Conservation (phyloP, 2,113 vertebrate genomes). For the Callopanchax toddi region DNA sequence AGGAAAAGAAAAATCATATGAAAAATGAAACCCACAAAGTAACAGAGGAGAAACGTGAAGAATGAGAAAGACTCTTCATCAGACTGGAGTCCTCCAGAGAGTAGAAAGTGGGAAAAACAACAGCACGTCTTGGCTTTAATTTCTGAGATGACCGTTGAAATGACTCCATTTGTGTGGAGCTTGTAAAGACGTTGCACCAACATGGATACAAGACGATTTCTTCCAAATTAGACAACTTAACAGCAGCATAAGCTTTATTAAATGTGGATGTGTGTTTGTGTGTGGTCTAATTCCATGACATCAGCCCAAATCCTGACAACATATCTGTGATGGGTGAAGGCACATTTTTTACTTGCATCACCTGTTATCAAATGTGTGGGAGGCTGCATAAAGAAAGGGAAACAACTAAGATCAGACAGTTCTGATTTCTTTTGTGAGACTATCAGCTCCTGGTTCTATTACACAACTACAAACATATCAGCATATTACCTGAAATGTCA, state of each 20-base stretch:
- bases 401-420: not conserved
- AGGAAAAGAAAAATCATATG: slow-evolving; percentile 17
- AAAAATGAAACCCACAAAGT: slow-evolving; percentile 10
- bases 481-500: too few species aligned
- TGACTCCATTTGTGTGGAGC: slow-evolving; percentile 45
- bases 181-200: slow-evolving; percentile 13
- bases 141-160: slow-evolving; percentile 32
- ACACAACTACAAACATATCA: too few species aligned
- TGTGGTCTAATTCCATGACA: slow-evolving; percentile 4
- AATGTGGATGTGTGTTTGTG: not conserved
- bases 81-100: not conserved
- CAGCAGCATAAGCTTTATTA: too few species aligned
- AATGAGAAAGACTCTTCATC: slow-evolving; percentile 4
- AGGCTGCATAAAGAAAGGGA: slow-evolving; percentile 3
- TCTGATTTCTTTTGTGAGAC: too few species aligned
- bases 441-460: not conserved
- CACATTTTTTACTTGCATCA: slow-evolving; percentile 18
- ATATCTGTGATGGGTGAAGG: slow-evolving; percentile 9
- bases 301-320: not conserved
- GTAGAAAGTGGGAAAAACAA: slow-evolving; percentile 40
- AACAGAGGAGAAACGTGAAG: not conserved
- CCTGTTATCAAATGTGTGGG: slow-evolving; percentile 15
- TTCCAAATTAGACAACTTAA: too few species aligned
- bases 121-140: slow-evolving; percentile 44
- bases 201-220: too few species aligned